phyloP scores from a whole-genome alignment of 64 coral and sea anemone species.

The Stichodactyla helianthus region DNA sequence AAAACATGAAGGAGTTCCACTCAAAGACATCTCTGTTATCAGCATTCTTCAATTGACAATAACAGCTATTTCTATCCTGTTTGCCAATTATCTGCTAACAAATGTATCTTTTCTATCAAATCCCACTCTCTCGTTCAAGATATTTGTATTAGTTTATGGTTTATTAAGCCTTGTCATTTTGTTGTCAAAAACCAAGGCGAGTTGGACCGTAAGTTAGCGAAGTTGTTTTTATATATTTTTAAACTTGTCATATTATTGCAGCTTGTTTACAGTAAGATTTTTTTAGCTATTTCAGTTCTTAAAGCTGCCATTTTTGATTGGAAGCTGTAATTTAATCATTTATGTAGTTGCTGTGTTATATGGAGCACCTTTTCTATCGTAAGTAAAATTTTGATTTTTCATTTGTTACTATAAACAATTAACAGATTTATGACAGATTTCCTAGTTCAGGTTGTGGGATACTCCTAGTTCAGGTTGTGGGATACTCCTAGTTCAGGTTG shows the following conservation, averaged over 20 bases:
- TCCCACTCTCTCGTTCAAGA: slow-evolving; percentile 16
- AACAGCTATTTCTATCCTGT: slow-evolving; percentile 15
- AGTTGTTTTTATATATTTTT: too few relatives aligned
- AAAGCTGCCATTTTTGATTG: slow-evolving; percentile 38
- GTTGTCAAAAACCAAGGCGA: background rate
- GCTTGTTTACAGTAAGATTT: background rate
- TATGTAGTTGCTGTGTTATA: slow-evolving; percentile 65
- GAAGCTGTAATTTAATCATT: slow-evolving; percentile 24
- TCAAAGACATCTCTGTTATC: slow-evolving; percentile 19
- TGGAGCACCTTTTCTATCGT: slow-evolving; percentile 74
- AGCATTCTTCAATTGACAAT: slow-evolving; percentile 34
- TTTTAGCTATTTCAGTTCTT: slow-evolving; percentile 45
- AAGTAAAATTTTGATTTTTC: background rate
- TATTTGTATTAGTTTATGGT: slow-evolving; percentile 33
- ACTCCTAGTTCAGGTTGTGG: too few relatives aligned
- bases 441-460: too few relatives aligned
- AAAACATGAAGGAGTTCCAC: background rate
- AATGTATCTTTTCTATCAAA: slow-evolving; percentile 22
- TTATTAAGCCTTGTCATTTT: slow-evolving; percentile 21
- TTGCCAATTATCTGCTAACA: slow-evolving; percentile 38
- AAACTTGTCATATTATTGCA: background rate
- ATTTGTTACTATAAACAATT: too few relatives aligned
- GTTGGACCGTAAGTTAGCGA: background rate
- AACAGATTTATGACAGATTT: too few relatives aligned
- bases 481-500: too few relatives aligned